Conservation (phyloP, 2,888 invertebrate genomes). For the Punctoribates punctum region DNA sequence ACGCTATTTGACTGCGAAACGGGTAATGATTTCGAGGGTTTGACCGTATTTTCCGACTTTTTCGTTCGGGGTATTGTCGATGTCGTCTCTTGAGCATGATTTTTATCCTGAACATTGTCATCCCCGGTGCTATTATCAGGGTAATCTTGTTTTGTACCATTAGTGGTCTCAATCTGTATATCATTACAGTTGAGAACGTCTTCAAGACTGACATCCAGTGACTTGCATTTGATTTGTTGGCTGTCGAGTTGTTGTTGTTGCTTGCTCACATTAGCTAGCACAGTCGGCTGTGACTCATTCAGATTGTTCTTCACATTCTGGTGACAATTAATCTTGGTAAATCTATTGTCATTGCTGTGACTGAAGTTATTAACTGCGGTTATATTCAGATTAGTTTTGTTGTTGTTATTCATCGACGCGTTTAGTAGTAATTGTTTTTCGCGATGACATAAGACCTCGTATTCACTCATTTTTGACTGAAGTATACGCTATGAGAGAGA, state of each 20-base stretch:
- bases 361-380: background rate
- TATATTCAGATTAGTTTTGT: background rate
- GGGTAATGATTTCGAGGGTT: background rate
- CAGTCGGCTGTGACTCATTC: background rate
- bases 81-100: background rate
- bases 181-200: slow-evolving; percentile 24
- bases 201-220: slow-evolving; percentile 35
- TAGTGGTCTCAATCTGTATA: background rate
- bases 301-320: background rate
- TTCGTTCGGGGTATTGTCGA: background rate
- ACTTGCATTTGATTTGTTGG: slow-evolving; percentile 35
- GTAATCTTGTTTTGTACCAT: background rate
- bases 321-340: background rate
- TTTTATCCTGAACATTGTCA: background rate
- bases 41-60: background rate
- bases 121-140: background rate
- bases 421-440: slow-evolving; percentile 54
- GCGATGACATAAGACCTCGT: slow-evolving; percentile 49
- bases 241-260: background rate
- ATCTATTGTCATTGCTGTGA: background rate
- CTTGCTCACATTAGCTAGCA: background rate
- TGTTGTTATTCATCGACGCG: slow-evolving; percentile 8
- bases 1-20: background rate
- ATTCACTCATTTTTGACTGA: slow-evolving; percentile 66
- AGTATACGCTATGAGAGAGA: slow-evolving; percentile 71